Percentiles rank a stretch among this genome's conserved stretches.
Conservation (phyloP, 2,888 invertebrate species). For the Acleris literana region DNA sequence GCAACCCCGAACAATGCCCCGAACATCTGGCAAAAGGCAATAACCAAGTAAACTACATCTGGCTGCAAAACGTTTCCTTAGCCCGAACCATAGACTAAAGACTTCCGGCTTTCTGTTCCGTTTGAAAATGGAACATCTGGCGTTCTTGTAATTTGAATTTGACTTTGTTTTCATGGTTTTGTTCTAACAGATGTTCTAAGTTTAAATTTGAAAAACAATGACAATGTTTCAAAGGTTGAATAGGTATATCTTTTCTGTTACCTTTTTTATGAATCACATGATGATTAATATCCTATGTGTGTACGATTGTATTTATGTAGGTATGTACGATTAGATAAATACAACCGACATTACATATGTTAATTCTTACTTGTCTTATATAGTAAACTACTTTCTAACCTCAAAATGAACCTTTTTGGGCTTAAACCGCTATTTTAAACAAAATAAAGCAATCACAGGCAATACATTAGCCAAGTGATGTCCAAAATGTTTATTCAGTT, state of each 20-base stretch:
- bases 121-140: constrained; percentile 32
- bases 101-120: constrained; percentile 35
- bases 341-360: too few relatives aligned
- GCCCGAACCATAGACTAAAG: constrained; percentile 31
- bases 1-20: constrained; percentile 18
- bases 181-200: constrained; percentile 30
- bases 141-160: constrained; percentile 2
- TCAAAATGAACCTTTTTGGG: too few relatives aligned
- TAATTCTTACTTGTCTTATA: too few relatives aligned
- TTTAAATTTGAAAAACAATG: constrained; percentile 17
- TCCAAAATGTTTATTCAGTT: too few relatives aligned
- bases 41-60: constrained; percentile 33
- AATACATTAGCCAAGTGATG: too few relatives aligned
- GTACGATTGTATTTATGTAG: too few relatives aligned
- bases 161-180: constrained; percentile 11
- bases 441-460: too few relatives aligned
- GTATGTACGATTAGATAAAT: too few relatives aligned
- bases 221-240: constrained; percentile 1
- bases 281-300: too few relatives aligned
- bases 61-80: constrained; percentile 24
- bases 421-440: too few relatives aligned
- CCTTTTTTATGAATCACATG: too few relatives aligned
- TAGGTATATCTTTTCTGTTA: not conserved
- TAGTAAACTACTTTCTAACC: too few relatives aligned
- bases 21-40: constrained; percentile 31